These are phyloP conservation scores for Aspidapion aeneum DNA, from an alignment of 2,888 invertebrate genomes.

Conservation along the genomic window DNA sequence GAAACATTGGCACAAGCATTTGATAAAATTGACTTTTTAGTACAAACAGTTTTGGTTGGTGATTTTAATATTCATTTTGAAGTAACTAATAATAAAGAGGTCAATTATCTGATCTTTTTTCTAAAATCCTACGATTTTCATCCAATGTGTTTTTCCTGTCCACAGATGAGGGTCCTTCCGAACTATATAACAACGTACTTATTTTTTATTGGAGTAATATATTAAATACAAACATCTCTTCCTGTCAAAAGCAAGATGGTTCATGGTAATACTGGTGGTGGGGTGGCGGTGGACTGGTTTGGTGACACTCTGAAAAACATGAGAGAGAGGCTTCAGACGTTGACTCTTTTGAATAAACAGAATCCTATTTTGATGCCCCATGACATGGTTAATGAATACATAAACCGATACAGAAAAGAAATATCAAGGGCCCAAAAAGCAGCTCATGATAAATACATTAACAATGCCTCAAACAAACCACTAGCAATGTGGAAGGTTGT, in stretches of 20 bases:
- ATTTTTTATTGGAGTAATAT: not conserved
- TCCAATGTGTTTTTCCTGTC: not conserved
- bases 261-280: too few relatives aligned
- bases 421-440: not conserved
- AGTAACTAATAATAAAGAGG: not conserved
- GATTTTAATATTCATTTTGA: not conserved
- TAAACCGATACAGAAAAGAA: not conserved
- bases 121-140: not conserved
- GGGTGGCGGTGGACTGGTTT: not conserved
- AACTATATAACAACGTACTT: not conserved
- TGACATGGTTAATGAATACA: not conserved
- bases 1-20: not conserved
- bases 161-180: not conserved
- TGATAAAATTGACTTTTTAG: not conserved
- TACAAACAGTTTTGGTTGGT: not conserved
- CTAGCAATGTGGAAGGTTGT: not conserved
- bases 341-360: too few relatives aligned
- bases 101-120: too few relatives aligned
- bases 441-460: not conserved
- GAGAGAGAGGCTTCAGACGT: not conserved
- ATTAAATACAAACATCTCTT: not conserved
- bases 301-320: not conserved
- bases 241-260: too few relatives aligned
- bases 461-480: not conserved
- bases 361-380: too few relatives aligned